Evolutionary conservation across 2,113 vertebrate genomes (phyloP), one percentile per base, ranked within the genome.

Genomic region (Eleginops maclovinus): DNA sequence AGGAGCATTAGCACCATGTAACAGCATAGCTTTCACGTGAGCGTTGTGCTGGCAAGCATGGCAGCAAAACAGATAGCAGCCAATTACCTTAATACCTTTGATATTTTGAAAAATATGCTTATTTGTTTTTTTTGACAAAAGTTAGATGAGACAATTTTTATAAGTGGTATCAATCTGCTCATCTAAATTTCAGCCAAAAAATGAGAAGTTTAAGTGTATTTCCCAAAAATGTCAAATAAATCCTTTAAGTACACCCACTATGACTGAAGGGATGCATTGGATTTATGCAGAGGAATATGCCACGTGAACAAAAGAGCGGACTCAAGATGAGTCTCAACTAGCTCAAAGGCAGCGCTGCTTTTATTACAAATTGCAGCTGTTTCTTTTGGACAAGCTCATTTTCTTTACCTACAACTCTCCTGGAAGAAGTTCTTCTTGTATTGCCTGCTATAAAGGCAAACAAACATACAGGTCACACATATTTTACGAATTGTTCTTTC

Each of bases 401-500:
- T 16, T 16, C 47, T 31, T 63, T 43, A 94, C 93, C 87, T 91
- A 71, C 19, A 79, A 76, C 56, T 78, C 77, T 89, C 64, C 81
- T 75, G 62, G 31, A 0, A 59, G 73, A 0, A 19, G 40, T 71
- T 87, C 86, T 85, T 81, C 87, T 91, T 28, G 62, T 13, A 60
- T 0, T 26, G 21, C 87, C 83, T 53, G 40, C 91, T 92, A 75
- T 22, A 80, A 70, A 81, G 70, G 72, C 58, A 89, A 84, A 81
- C 41, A 90, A 61, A 89, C 47, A 80, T 55, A 13, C n/a, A 22
- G 51, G 49, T 85, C 75, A 82, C 49, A 74, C 7, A 71, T 46
- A 24, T 58, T 47, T 46, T 24, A 58, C 49, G 10, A 26, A 31
- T 67, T 8, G 28, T 31, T 78, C 3, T 47, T 64, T 49, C 41